Evolutionary conservation across 1,140 invertebrate species (phyloP), one percentile per base, ranked within the genome.

Genomic region (Drosophila prosaltans): DNA sequence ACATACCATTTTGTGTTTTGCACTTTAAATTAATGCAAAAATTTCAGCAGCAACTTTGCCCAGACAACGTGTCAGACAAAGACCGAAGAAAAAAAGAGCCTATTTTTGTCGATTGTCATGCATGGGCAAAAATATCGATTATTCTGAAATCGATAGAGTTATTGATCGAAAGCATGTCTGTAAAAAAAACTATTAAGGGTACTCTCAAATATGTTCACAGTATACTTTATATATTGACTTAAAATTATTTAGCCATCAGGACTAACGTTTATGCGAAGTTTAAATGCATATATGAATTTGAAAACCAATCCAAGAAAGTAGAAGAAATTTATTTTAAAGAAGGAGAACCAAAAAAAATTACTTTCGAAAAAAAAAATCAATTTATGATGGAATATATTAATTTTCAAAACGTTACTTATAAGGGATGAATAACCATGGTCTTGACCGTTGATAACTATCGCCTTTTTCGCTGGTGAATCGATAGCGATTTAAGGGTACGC

Each of bases 201-300:
- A 48, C 45, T 48, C 45, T 36, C 6, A 36, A 1, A 36, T 6
- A 24, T 65, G 80, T 76, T 78, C 78, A 89, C 81, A 36, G 32
- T 0, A 36, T 36, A 6, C 32, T 36, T 36, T 36, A 36, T 36
- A 7, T 1, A 4, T 36, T 36, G 6, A 2, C 28, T 30, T 30
- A 0, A 30, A 30, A 30, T 30, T 30, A 30, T 30, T 30, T 2
- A 36, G 32, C 6, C 4, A 7, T 4, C 6, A 36, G 3, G 32
- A 5, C 3, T 36, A 6, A 36, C 1, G 4, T 36, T 7, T 4
- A 7, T 36, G 6, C 3, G 32, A 36, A 1, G 1, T 36, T 36
- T 4, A 36, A 7, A 36, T 36, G 0, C 32, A 7, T 5, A 36
- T 36, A 36, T 36, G 6, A 36, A 36, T 36, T 36, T 2, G 0